Base-by-base conservation (phyloP, 37 sponge, comb jelly and placozoan species). In the Ianthella basta region DNA sequence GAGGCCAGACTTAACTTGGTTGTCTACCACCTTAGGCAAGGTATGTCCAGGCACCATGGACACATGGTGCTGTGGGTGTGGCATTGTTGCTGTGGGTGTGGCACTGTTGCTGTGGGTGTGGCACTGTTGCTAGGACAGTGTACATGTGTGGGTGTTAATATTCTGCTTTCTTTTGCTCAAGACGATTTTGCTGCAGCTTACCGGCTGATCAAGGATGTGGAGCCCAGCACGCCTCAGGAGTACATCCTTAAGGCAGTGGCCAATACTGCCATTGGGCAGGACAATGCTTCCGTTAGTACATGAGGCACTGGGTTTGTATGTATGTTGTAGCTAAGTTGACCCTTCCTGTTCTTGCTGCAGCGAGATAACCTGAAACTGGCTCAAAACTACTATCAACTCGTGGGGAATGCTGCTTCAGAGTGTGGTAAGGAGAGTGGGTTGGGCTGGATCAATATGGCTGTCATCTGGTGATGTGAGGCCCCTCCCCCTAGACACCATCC, bases 331-430 rank as follows among this genome's bases (percentile, higher is more conserved):
- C n/a, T n/a, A n/a, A n/a, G n/a, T n/a, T n/a, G n/a, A n/a, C 35
- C 32, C 56, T 32, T 16, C n/a, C 6, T 27, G 15, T 86, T 15
- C 20, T 37, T 35, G 40, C 37, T 74, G 34, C 72, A 96, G 97
- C 87, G 88, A 27, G 99, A 99, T 32, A 89, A 94, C 55, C 57
- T 97, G 33, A 91, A 90, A 59, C 80, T 97, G 33, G 97, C 99
- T 0, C 97, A 99, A 85, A 97, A 99, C 77, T 99, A 97, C 73
- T 99, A 88, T 77, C 99, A 99, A 82, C 87, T 99, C 8, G 99
- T 99, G 25, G 99, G 99, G 27, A 92, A 93, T 25, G 96, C 97
- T 32, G 99, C 91, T 77, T 93, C 95, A 59, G 99, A 99, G 80
- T 99, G 99, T 74, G 97, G 97, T 96, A 75, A 44, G 91, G 20